Conservation (phyloP, 2,888 invertebrate genomes). For the Desoria tigrina region DNA sequence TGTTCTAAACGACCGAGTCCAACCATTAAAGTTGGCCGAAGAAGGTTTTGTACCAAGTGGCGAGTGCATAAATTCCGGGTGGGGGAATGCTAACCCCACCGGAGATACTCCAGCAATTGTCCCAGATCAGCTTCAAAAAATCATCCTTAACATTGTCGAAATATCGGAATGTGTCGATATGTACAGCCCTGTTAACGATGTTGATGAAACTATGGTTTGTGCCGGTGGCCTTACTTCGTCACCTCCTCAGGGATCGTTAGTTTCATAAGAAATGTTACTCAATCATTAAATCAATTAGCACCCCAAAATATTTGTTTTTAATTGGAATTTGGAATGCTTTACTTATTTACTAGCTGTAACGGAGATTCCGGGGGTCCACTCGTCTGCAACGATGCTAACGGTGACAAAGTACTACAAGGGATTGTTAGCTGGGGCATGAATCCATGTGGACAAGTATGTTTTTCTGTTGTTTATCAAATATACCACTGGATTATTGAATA, state of each 20-base stretch:
- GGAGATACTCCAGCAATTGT: constrained; percentile 17
- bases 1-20: constrained; percentile 16
- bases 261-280: background rate
- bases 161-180: constrained; percentile 44
- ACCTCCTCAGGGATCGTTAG: constrained; percentile 19
- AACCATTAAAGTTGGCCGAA: constrained; percentile 7
- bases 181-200: constrained; percentile 41
- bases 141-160: constrained; percentile 53
- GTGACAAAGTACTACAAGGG: constrained; percentile 56
- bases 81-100: constrained; percentile 27
- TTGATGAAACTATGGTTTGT: constrained; percentile 41
- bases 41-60: constrained; percentile 10
- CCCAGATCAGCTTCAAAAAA: constrained; percentile 54
- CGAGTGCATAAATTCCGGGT: constrained; percentile 30
- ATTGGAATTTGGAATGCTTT: background rate
- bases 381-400: constrained; percentile 46
- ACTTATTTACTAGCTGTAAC: constrained; percentile 50
- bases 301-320: background rate
- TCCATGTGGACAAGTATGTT: constrained; percentile 13
- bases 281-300: no score
- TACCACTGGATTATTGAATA: no score
- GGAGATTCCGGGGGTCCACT: constrained; percentile 59
- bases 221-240: constrained; percentile 21
- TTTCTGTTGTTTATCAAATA: no score
- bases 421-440: constrained; percentile 57